phyloP scores from a whole-genome alignment of 2,113 vertebrate genomes.

The Pituophis catenifer region DNA sequence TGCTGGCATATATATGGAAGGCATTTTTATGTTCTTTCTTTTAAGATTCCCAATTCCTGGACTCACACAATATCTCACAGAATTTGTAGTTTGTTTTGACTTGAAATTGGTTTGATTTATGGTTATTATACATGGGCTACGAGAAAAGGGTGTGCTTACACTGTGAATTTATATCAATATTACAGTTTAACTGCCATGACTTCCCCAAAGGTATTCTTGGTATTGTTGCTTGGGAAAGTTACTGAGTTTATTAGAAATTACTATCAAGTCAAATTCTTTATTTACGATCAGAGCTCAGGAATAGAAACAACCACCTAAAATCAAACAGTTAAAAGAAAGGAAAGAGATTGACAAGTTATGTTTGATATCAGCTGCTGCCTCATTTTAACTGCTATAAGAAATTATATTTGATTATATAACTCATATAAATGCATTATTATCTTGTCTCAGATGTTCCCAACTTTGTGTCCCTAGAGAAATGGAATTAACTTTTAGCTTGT shows the following conservation, averaged over 20 bases:
- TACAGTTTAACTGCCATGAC: not conserved
- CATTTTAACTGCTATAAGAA: not conserved
- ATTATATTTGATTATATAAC: not conserved
- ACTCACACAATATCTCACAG: not conserved
- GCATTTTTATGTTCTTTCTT: not conserved
- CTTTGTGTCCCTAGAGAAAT: not conserved
- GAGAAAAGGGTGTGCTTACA: not conserved
- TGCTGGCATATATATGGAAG: not conserved
- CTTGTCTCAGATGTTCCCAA: not conserved
- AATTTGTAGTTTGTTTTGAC: not conserved
- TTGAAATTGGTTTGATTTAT: not conserved
- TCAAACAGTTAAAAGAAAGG: not conserved
- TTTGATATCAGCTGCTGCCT: not conserved
- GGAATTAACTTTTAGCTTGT: not conserved
- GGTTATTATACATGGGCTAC: not conserved
- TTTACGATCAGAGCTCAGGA: not conserved
- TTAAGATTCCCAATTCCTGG: not conserved
- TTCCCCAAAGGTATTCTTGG: not conserved
- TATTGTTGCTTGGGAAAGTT: not conserved
- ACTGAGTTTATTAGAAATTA: not conserved
- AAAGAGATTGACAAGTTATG: not conserved
- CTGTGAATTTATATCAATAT: not conserved
- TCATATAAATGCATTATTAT: not conserved
- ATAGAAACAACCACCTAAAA: not conserved
- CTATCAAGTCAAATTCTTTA: not conserved